Base-by-base conservation (phyloP, 2,888 invertebrate species). In the Anoplius nigerrimus region DNA sequence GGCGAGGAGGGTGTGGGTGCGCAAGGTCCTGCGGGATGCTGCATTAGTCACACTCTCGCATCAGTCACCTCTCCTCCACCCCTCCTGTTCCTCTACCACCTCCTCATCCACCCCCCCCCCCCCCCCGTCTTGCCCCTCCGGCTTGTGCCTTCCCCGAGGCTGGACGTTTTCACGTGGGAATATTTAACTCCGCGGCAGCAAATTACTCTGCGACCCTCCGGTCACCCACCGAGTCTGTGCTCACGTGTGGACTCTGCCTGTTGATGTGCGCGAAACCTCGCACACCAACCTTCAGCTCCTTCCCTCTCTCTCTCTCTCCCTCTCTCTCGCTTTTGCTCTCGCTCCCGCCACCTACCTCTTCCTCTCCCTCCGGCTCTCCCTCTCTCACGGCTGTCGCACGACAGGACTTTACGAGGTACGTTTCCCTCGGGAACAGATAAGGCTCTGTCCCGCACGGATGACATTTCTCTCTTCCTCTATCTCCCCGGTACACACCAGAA, bases 1-100 rank as follows among this genome's bases (percentile, higher is more conserved):
- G 48, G n/a, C 3, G 15, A 48, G 48, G 65, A 52, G 51, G 62
- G 34, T 13, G 34, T 13, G 65, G 66, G 72, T 61, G 24, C 48
- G 64, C 34, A 13, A 48, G 56, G 61, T 79, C 83, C 81, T 75
- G 55, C 61, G 83, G 82, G 84, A 82, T 69, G 75, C 65, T 79
- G 76, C 83, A 83, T 84, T 83, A 84, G 83, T 83, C 82, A 84
- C 83, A 80, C 79, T 80, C 75, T 76, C 79, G 77, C 82, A 83
- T 83, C 83, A 77, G 78, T 84, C 82, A 81, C 72, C 72, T 71
- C 72, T 73, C 63, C 34, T 60, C 24, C 43, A 48, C 21, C 20
- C 20, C 48, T 16, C 52, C 46, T 46, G 5, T 0, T n/a, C n/a
- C n/a, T n/a, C 16, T 16, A 22, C 45, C 27, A 5, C 15, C 22